phyloP scores from a whole-genome alignment of 2,113 vertebrate species.

The Capreolus pygargus region DNA sequence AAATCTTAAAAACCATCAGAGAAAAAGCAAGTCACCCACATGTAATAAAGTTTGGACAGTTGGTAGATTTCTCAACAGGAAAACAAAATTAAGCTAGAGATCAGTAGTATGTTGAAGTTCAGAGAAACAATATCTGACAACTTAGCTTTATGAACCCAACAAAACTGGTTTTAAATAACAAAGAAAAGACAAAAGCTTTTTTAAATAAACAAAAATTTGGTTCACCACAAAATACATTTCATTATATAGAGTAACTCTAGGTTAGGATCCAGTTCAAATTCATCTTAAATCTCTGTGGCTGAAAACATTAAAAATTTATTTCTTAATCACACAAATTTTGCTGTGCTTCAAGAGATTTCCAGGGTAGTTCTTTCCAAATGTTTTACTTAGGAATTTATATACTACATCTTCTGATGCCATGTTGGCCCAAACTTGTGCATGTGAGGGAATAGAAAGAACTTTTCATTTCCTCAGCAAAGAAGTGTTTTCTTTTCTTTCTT shows the following conservation, averaged over 20 bases:
- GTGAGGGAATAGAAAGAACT: not conserved
- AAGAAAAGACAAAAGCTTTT: not conserved
- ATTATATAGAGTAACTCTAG: not conserved
- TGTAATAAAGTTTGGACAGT: not conserved
- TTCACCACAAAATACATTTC: not conserved
- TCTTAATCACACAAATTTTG: not conserved
- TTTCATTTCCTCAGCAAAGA: not conserved
- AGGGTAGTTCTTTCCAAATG: not conserved
- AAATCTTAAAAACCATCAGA: not conserved
- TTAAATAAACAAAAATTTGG: not conserved
- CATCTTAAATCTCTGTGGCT: not conserved
- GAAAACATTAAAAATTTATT: not conserved
- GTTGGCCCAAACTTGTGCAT: not conserved
- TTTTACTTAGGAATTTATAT: not conserved
- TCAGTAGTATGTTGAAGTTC: not conserved
- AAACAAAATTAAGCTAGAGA: not conserved
- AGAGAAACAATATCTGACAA: not conserved
- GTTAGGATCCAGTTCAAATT: not conserved
- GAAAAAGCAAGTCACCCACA: not conserved
- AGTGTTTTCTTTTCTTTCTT: not conserved
- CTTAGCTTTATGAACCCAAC: not conserved
- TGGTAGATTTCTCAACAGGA: not conserved
- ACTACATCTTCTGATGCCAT: not conserved
- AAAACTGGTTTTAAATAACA: not conserved
- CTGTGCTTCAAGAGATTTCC: not conserved